Conservation (phyloP, 2,113 vertebrate species). For the Eublepharis macularius region DNA sequence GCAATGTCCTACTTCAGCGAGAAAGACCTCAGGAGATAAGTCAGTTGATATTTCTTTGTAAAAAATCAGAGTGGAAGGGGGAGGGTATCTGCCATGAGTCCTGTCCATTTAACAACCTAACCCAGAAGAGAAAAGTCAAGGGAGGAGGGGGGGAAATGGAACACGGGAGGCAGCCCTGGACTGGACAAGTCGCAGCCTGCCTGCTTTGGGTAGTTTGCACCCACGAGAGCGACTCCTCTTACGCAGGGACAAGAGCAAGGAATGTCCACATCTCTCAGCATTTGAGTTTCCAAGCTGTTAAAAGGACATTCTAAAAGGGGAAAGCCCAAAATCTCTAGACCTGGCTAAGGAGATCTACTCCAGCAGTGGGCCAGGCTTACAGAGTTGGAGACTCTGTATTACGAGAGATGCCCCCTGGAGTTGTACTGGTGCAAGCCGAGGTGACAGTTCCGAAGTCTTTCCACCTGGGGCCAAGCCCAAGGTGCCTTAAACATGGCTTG, state of each 20-base stretch:
- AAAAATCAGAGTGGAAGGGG: background rate
- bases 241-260: background rate
- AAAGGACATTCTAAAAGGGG: too few relatives aligned
- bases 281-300: background rate
- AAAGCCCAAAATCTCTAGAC: background rate
- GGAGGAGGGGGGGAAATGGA: background rate
- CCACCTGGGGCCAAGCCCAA: background rate
- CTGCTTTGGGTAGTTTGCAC: background rate
- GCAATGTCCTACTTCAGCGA: background rate
- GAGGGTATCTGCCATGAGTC: background rate
- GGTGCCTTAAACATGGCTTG: background rate
- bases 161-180: background rate
- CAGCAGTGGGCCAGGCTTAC: background rate
- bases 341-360: background rate
- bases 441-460: background rate
- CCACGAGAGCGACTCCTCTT: too few relatives aligned
- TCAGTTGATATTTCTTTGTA: too few relatives aligned
- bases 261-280: rapidly evolving
- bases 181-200: background rate
- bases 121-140: background rate
- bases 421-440: background rate
- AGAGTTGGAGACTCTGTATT: background rate
- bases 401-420: background rate
- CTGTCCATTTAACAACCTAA: background rate
- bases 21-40: background rate